Base-by-base conservation (phyloP, 2,888 invertebrate genomes). In the Thysanoteuthis rhombus region DNA sequence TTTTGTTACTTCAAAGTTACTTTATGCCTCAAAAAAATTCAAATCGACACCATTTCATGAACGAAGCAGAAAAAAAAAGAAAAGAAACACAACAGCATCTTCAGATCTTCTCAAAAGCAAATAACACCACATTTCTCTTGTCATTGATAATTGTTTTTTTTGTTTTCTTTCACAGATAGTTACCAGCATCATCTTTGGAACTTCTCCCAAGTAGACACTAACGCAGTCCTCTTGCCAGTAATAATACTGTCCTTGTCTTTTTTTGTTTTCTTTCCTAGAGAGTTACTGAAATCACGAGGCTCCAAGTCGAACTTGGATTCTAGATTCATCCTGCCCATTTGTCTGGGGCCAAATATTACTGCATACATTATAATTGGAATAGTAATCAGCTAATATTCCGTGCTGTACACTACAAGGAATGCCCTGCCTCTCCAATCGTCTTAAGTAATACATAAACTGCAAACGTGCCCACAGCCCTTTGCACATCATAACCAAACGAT, bases 401-500 rank as follows among this genome's bases (percentile, higher is more conserved):
- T 75, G 75, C 16, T 75, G 75, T 40, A 40, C n/a, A 40, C 32
- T 92, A 32, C 45, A 92, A 45, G 40, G 45, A 38, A 92, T 40
- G 5, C 92, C 92, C n/a, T 92, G 40, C 42, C 36, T 92, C 45
- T 92, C 36, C 92, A 92, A n/a, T n/a, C 28, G 36, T n/a, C n/a
- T 32, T 45, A 92, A 45, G n/a, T 92, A 45, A 36, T 92, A 92
- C 92, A 92, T 45, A 45, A 92, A 92, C 12, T 45, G 5, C 92
- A 92, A 40, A 38, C 95, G 94, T 45, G 94, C 94, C 95, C 96
- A 95, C 40, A 96, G 94, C n/a, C 95, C 95, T n/a, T 93, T 93
- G 93, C 96, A 96, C 95, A 96, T 96, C 93, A 95, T 95, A 32
- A 95, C 93, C 75, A 96, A 94, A 93, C 94, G 95, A 28, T 93